phyloP scores from a whole-genome alignment of 2,113 vertebrate genomes.

The Poecilia latipinna region DNA sequence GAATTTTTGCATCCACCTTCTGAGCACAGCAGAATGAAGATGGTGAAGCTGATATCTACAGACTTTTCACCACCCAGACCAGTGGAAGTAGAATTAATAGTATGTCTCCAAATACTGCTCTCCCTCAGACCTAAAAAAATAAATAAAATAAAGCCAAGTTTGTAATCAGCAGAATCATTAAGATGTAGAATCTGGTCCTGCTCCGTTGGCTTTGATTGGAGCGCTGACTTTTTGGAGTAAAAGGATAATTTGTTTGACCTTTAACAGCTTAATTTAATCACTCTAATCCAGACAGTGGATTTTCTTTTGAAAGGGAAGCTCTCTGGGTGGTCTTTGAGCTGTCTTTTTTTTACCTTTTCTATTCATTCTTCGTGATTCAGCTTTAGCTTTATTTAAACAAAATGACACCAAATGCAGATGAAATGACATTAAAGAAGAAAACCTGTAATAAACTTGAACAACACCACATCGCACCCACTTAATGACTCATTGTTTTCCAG shows the following conservation, averaged over 20 bases:
- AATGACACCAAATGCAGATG: not conserved
- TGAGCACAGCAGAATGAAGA: constrained; percentile 36
- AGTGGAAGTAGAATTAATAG: constrained; percentile 55
- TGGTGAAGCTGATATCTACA: constrained; percentile 39
- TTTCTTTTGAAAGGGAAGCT: constrained; percentile 36
- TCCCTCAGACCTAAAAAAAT: constrained; percentile 26
- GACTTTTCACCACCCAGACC: constrained; percentile 38
- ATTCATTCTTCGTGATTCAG: constrained; percentile 28
- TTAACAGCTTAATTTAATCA: constrained; percentile 65
- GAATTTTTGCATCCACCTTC: constrained; percentile 33
- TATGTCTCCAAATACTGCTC: constrained; percentile 57
- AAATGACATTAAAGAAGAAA: not conserved
- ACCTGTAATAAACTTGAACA: no score
- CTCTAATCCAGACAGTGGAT: constrained; percentile 55
- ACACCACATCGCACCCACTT: no score
- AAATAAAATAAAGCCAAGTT: constrained; percentile 32
- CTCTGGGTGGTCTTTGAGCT: constrained; percentile 17
- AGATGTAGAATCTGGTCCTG: constrained; percentile 56
- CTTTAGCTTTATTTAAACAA: constrained; percentile 14
- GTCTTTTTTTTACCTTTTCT: constrained; percentile 15
- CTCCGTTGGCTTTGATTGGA: constrained; percentile 70
- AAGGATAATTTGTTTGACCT: constrained; percentile 71
- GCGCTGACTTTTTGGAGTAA: constrained; percentile 62
- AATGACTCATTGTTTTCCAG: no score
- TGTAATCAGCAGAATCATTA: constrained; percentile 68